Conservation (phyloP, 2,113 vertebrate genomes). For the Stigmatopora argus region DNA sequence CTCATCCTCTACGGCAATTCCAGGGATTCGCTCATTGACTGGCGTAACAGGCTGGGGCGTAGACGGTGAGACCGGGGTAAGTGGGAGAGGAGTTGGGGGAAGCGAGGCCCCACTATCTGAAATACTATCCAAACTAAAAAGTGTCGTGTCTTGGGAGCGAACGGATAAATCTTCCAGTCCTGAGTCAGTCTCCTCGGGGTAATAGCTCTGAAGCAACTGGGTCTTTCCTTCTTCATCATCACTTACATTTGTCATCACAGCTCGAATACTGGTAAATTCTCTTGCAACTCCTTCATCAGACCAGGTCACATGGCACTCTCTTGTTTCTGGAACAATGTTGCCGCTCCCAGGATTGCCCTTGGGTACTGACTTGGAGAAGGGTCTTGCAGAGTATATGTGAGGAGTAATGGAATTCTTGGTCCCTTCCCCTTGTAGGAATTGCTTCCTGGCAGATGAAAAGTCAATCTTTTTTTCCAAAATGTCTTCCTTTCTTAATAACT, state of each 20-base stretch:
- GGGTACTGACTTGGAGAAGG: conserved; percentile 73
- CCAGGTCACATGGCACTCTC: conserved; percentile 74
- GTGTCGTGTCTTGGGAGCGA: conserved; percentile 87
- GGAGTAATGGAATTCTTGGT: conserved; percentile 76
- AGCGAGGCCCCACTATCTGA: conserved; percentile 88
- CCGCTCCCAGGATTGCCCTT: conserved; percentile 28
- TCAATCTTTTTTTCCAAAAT: conserved; percentile 89
- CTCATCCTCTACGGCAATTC: conserved; percentile 73
- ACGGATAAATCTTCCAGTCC: conserved; percentile 90
- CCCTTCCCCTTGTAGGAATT: conserved; percentile 76
- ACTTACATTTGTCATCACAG: conserved; percentile 82
- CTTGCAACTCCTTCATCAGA: conserved; percentile 67
- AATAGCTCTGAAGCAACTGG: conserved; percentile 56
- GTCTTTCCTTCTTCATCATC: conserved; percentile 81
- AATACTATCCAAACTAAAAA: conserved; percentile 90
- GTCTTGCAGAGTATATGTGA: conserved; percentile 85
- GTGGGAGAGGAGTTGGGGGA: conserved; percentile 73
- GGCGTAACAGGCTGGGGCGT: conserved; percentile 80
- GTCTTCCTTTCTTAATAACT: conserved; percentile 76
- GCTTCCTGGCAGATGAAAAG: conserved; percentile 86
- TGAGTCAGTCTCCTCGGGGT: conserved; percentile 87
- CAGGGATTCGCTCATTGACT: conserved; percentile 67
- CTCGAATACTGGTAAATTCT: conserved; percentile 84
- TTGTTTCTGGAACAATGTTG: conserved; percentile 50
- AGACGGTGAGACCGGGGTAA: conserved; percentile 68